Evolutionary conservation across 1,140 invertebrate species (phyloP).

Genomic region (Calliopsis andreniformis): DNA sequence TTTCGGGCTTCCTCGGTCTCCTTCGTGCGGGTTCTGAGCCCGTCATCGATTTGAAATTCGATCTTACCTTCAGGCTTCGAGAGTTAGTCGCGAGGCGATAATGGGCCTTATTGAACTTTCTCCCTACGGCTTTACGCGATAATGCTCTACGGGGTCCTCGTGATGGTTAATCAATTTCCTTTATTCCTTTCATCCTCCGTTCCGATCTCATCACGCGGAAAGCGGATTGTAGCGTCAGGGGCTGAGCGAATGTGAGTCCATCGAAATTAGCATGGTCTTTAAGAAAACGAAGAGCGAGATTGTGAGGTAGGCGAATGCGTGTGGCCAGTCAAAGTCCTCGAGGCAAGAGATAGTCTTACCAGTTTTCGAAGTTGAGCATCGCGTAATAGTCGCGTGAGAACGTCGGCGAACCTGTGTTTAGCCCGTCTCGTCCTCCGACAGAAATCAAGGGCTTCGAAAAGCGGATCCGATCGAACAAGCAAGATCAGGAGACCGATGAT

Average conservation of each 20-base stretch:
- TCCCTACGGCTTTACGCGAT: slow-evolving; percentile 4
- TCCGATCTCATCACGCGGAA: background rate
- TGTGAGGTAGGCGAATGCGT: too few species aligned
- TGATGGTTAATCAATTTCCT: background rate
- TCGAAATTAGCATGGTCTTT: background rate
- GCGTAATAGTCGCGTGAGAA: slow-evolving; percentile 46
- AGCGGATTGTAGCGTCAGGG: background rate
- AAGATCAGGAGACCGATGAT: slow-evolving; percentile 8
- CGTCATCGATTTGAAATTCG: slow-evolving; percentile 55
- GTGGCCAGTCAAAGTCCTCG: slow-evolving; percentile 33
- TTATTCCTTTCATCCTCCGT: background rate
- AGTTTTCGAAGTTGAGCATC: slow-evolving; percentile 32
- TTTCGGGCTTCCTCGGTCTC: slow-evolving; percentile 23
- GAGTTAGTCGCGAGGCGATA: slow-evolving; percentile 37
- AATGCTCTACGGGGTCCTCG: background rate
- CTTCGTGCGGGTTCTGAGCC: slow-evolving; percentile 9
- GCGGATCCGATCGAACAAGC: slow-evolving; percentile 18
- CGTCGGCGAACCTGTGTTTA: slow-evolving; percentile 58
- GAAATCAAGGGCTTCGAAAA: slow-evolving; percentile 39
- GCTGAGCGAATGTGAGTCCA: background rate
- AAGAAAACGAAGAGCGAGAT: background rate
- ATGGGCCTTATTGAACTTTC: slow-evolving; percentile 42
- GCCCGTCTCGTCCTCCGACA: slow-evolving; percentile 24
- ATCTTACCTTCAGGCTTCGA: slow-evolving; percentile 42
- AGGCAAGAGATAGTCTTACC: slow-evolving; percentile 37